Conservation (phyloP, 2,797 vertebrate species). For the Cheirogaleus major region DNA sequence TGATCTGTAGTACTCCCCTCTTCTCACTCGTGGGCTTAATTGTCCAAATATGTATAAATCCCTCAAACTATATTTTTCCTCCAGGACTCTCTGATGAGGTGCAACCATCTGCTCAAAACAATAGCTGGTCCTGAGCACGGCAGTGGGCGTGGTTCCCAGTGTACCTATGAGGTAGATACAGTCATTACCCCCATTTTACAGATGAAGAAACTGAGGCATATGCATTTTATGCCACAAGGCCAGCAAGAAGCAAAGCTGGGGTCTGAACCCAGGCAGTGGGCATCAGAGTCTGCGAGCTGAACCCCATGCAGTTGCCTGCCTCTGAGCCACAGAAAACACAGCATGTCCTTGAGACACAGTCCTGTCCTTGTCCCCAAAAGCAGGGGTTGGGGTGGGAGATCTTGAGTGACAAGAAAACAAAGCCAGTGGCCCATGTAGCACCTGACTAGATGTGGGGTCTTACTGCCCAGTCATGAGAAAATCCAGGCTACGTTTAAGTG, state of each 20-base stretch:
- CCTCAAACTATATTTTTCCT: neutral
- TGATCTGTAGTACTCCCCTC: neutral
- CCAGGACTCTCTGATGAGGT: neutral
- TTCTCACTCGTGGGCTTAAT: neutral
- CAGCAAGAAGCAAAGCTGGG: neutral
- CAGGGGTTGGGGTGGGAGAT: neutral
- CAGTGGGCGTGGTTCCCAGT: rapidly evolving
- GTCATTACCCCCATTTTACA: neutral
- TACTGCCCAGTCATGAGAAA: neutral
- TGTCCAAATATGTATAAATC: too few species aligned
- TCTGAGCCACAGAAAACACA: neutral
- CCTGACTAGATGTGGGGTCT: neutral
- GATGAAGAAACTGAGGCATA: neutral
- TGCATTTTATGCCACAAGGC: neutral
- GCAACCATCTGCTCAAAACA: neutral
- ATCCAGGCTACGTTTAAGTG: neutral
- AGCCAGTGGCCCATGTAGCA: neutral
- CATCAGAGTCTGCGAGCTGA: neutral
- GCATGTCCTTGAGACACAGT: neutral
- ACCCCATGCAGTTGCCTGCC: neutral
- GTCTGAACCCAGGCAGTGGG: neutral
- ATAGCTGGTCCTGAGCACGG: too few species aligned
- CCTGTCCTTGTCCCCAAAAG: neutral
- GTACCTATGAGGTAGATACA: neutral
- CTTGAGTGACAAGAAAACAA: neutral